These are phyloP conservation scores for Andrena minutula DNA, from an alignment of 2,888 invertebrate genomes.

Conservation along the genomic window DNA sequence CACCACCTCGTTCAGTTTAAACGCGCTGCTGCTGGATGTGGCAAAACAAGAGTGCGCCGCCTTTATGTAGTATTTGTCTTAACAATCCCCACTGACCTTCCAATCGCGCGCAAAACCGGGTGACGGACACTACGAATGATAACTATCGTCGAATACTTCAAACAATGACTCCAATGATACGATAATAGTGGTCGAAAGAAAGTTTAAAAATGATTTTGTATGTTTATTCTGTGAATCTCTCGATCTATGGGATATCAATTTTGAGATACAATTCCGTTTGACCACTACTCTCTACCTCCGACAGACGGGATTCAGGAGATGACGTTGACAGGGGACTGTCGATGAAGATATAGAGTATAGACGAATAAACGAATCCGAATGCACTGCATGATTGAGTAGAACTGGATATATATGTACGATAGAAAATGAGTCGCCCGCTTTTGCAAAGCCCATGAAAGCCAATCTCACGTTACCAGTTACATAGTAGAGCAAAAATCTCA, in stretches of 20 bases:
- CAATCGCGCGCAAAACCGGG: slow-evolving; percentile 49
- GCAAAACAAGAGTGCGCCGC: slow-evolving; percentile 15
- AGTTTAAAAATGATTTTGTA: background rate
- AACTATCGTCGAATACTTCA: background rate
- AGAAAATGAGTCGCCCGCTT: slow-evolving; percentile 56
- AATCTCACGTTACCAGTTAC: slow-evolving; percentile 65
- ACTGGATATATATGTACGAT: slow-evolving; percentile 60
- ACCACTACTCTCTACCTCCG: too few species aligned
- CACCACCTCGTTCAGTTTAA: background rate
- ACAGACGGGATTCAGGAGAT: too few species aligned
- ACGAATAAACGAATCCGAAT: slow-evolving; percentile 55
- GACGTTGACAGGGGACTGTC: background rate
- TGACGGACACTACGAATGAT: slow-evolving; percentile 28
- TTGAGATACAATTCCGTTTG: too few species aligned
- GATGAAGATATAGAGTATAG: slow-evolving; percentile 36
- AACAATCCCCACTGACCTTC: background rate
- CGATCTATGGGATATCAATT: too few species aligned
- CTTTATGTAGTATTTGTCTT: background rate
- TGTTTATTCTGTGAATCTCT: too few species aligned
- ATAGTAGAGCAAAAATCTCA: slow-evolving; percentile 71
- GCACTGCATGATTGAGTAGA: slow-evolving; percentile 59
- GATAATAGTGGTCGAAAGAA: background rate
- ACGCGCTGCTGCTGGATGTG: slow-evolving; percentile 70
- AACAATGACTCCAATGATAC: background rate
- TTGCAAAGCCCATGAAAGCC: slow-evolving; percentile 57